Evolutionary conservation across 2,113 vertebrate species (phyloP).

Genomic region (Tricholaema leucomelas): DNA sequence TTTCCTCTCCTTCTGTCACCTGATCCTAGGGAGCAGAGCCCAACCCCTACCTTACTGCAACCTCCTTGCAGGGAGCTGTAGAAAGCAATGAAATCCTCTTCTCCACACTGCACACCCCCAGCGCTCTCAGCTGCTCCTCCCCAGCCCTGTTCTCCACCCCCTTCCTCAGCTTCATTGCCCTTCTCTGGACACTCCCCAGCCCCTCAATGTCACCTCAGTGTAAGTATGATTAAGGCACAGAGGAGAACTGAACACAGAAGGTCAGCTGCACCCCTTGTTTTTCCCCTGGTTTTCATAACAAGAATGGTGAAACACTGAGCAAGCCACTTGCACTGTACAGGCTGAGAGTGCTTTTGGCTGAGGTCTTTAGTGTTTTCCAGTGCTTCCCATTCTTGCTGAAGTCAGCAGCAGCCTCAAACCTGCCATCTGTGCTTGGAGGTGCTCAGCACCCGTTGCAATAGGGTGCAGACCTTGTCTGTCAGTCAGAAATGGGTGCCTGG

Average conservation of each 20-base stretch:
- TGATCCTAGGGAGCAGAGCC: too few species aligned
- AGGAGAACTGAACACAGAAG: not conserved
- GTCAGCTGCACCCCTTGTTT: not conserved
- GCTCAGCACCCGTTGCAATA: not conserved
- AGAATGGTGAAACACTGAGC: not conserved
- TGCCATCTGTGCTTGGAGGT: rapidly evolving
- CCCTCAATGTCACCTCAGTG: too few species aligned
- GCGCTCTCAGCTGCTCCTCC: too few species aligned
- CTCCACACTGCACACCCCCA: too few species aligned
- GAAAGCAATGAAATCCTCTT: too few species aligned
- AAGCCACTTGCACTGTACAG: not conserved
- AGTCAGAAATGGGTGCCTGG: not conserved
- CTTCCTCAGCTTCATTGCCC: too few species aligned
- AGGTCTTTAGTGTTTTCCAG: not conserved
- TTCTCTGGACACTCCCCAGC: too few species aligned
- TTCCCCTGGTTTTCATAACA: not conserved
- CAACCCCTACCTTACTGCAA: too few species aligned
- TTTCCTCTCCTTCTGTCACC: too few species aligned
- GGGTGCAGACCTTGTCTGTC: not conserved
- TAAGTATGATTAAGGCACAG: not conserved
- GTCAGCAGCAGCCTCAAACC: not conserved
- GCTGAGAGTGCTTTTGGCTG: not conserved
- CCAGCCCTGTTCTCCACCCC: too few species aligned
- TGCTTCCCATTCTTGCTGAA: not conserved
- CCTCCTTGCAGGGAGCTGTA: too few species aligned